These are phyloP conservation scores for Hippocampus comes DNA, from an alignment of 2,113 vertebrate species.

Conservation along the genomic window DNA sequence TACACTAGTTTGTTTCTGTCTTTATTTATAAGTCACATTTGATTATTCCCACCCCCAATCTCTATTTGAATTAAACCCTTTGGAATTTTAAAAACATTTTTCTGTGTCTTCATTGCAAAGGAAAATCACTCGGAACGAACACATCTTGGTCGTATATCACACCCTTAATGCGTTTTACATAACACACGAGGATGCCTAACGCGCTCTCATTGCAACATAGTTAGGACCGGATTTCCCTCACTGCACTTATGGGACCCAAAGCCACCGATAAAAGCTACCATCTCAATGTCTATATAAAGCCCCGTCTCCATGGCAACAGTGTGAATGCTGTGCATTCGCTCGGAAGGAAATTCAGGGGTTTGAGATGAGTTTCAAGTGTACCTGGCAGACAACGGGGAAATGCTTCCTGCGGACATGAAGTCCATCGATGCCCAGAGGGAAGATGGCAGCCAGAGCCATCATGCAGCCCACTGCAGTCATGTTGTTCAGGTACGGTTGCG, in stretches of 20 bases:
- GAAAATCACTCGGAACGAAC: too few species aligned
- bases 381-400: constrained; percentile 90
- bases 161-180: background rate
- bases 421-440: constrained; percentile 86
- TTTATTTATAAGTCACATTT: too few species aligned
- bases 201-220: background rate
- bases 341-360: background rate
- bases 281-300: constrained; percentile 3
- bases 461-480: constrained; percentile 90
- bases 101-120: too few species aligned
- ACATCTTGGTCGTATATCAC: background rate
- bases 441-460: constrained; percentile 84
- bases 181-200: background rate
- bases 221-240: background rate
- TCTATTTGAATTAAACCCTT: too few species aligned
- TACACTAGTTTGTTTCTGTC: too few species aligned
- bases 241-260: background rate
- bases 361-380: constrained; percentile 39
- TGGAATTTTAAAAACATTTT: too few species aligned
- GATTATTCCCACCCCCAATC: too few species aligned
- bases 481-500: constrained; percentile 90
- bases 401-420: constrained; percentile 78
- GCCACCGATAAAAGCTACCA: background rate
- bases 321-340: background rate
- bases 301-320: constrained; percentile 6